A percentile compares a stretch with the other conserved stretches of the same genome.
Conservation (phyloP, 2,888 invertebrate species). For the Criorhina ranunculi region DNA sequence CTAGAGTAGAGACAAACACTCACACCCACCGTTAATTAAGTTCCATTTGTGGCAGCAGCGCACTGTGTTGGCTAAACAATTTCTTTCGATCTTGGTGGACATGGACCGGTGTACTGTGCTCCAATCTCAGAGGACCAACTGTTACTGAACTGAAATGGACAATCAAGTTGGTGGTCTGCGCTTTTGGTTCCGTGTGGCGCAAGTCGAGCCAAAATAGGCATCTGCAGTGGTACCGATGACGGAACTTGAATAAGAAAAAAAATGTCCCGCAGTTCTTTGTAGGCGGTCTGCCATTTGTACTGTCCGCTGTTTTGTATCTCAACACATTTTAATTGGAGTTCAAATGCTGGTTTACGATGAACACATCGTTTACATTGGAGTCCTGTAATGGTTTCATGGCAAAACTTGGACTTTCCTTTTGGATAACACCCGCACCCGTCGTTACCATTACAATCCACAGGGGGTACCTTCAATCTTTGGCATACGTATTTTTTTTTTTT, state of each 20-base stretch:
- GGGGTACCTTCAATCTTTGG: no score
- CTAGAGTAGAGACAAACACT: constrained; percentile 43
- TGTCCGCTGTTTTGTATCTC: constrained; percentile 37
- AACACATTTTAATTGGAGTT: constrained; percentile 16
- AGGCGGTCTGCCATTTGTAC: constrained; percentile 43
- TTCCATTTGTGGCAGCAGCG: constrained; percentile 59
- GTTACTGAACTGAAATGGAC: constrained; percentile 32
- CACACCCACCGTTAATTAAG: constrained; percentile 75
- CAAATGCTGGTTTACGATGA: constrained; percentile 1
- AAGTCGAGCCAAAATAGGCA: constrained; percentile 36
- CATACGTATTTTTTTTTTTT: neutral
- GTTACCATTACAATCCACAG: constrained; percentile 5
- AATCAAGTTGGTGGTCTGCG: constrained; percentile 62
- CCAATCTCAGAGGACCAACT: constrained; percentile 43
- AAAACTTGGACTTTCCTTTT: no score
- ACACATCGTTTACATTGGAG: no score
- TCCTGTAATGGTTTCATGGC: no score
- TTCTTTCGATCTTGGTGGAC: constrained; percentile 42
- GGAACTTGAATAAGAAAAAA: constrained; percentile 52
- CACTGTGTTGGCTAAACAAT: constrained; percentile 39
- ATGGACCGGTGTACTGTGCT: constrained; percentile 1
- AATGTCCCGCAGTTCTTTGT: constrained; percentile 66
- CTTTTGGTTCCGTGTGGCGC: constrained; percentile 50
- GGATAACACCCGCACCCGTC: neutral
- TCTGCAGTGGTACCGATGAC: constrained; percentile 55